Base-by-base conservation (phyloP, 2,888 invertebrate species). In the Melolontha melolontha region DNA sequence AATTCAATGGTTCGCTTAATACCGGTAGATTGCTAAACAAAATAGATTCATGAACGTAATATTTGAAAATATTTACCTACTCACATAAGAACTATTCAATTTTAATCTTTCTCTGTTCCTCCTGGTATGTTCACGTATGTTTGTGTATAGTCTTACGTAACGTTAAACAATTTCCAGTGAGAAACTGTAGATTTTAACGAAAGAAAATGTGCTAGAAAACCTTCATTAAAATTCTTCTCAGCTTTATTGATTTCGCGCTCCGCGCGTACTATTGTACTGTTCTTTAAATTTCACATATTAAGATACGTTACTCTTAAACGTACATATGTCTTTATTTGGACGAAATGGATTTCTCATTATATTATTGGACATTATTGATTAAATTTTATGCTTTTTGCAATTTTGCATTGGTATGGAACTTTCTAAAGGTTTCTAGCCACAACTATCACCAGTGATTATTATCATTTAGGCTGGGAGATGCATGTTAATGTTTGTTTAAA, bases 181-280 rank as follows among this genome's bases (percentile, higher is more conserved):
- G 57, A 57, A 57, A 57, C 42, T 42, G n/a, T 29, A 34, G 59
- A 47, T 62, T 62, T 62, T 41, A 49, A 62, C 47, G 14, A 47
- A 62, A 62, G 59, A 47, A 62, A 62, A 47, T 62, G 47, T 34
- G 59, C 47, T 62, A 62, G 47, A 62, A 62, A 62, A 62, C 59
- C 34, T 47, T 62, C 47, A 62, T 62, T 62, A 62, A 62, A 62
- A 62, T 62, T 62, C 59, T 34, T 62, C 12, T 44, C 47, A 62
- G 59, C 44, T 62, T 62, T 62, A 62, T 62, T 47, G 47, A 34
- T 47, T 34, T 16, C 8, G 34, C 47, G 12, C 34, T 62, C 12
- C 47, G 16, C 49, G 11, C 12, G 29, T 12, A 47, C 47, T 29
- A 62, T 62, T 62, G 47, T 62, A 22, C 22, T 62, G 27, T 62